phyloP scores from a whole-genome alignment of 2,888 invertebrate genomes.

The Tetragonisca angustula region DNA sequence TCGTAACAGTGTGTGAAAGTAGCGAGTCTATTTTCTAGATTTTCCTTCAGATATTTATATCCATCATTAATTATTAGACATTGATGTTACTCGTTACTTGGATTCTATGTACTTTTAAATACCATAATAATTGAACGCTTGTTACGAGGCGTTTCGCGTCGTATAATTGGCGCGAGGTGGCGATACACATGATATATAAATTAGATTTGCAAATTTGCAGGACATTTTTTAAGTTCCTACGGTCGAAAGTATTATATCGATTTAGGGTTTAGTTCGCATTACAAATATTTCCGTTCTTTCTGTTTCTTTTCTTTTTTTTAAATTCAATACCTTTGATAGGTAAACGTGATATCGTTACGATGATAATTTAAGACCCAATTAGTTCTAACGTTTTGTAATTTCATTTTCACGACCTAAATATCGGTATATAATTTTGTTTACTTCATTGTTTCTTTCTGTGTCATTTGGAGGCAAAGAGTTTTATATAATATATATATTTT shows the following conservation, averaged over 20 bases:
- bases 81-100: slow-evolving; percentile 58
- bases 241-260: slow-evolving; percentile 49
- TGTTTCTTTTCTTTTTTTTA: slow-evolving; percentile 1
- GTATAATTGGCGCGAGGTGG: background rate
- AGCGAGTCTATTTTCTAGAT: slow-evolving; percentile 59
- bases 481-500: slow-evolving; percentile 51
- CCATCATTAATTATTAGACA: slow-evolving; percentile 26
- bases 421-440: slow-evolving; percentile 15
- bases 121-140: slow-evolving; percentile 10
- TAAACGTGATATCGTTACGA: background rate
- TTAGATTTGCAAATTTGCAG: slow-evolving; percentile 15
- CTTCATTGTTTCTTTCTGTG: slow-evolving; percentile 16
- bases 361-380: background rate
- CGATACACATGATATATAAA: background rate
- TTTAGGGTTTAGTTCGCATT: slow-evolving; percentile 43
- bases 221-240: slow-evolving; percentile 51
- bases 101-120: slow-evolving; percentile 48
- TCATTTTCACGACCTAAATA: slow-evolving; percentile 27
- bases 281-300: background rate
- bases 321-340: background rate
- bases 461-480: slow-evolving; percentile 34
- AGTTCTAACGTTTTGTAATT: slow-evolving; percentile 16
- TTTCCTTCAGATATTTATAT: slow-evolving; percentile 44
- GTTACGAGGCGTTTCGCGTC: slow-evolving; percentile 1
- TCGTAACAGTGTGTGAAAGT: slow-evolving; percentile 50